Evolutionary conservation across 2,888 invertebrate genomes (phyloP).

Genomic region (Papilio protenor): DNA sequence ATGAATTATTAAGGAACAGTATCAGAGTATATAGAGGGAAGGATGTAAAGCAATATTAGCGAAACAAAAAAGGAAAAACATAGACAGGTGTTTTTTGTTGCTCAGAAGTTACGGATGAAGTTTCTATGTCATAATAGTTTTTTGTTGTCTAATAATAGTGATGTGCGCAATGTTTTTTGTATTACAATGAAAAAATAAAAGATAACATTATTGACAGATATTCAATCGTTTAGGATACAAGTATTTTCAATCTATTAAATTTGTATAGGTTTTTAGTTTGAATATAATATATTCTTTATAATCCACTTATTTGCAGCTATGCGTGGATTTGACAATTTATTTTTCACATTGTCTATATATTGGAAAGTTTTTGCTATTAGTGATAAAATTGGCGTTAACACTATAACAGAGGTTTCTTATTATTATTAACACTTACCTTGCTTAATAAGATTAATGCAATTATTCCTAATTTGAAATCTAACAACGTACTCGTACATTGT

Average conservation of each 20-base stretch:
- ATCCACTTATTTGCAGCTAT: too few relatives aligned
- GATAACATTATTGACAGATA: background rate
- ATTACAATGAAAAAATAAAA: background rate
- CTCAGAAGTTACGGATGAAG: background rate
- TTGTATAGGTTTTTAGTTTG: too few relatives aligned
- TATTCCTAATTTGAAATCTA: slow-evolving; percentile 31
- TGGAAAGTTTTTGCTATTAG: slow-evolving; percentile 43
- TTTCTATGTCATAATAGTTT: slow-evolving; percentile 8
- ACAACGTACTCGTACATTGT: slow-evolving; percentile 14
- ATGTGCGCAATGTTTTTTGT: background rate
- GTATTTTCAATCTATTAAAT: too few relatives aligned
- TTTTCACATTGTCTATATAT: background rate
- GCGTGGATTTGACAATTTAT: too few relatives aligned
- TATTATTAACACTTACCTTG: slow-evolving; percentile 25
- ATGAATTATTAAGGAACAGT: background rate
- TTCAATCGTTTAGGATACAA: too few relatives aligned
- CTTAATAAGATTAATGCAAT: slow-evolving; percentile 17
- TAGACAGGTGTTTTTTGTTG: background rate
- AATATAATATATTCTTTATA: too few relatives aligned
- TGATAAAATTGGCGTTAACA: slow-evolving; percentile 55
- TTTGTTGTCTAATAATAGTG: background rate
- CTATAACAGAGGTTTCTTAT: slow-evolving; percentile 43
- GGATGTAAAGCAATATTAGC: background rate
- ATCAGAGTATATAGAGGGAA: background rate
- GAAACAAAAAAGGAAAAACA: background rate